Evolutionary conservation across 2,888 invertebrate genomes (phyloP), one percentile per base, ranked within the genome.

Genomic region (Lasioglossum leucozonium): DNA sequence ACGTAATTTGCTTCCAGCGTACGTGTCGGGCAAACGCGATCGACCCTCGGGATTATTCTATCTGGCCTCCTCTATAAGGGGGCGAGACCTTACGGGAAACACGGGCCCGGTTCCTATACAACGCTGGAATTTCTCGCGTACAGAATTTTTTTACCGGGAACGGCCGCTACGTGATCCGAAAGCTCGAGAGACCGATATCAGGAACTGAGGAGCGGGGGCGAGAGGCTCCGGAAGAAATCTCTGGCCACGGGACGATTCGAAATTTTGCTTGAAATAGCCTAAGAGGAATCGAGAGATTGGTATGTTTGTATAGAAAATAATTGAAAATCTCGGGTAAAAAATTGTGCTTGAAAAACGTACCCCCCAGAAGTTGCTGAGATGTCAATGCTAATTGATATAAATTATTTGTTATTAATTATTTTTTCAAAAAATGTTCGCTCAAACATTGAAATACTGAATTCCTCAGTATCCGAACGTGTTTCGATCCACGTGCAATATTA

Each of bases 81-180:
- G 62, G 30, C 62, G 62, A 62, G 62, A 62, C 62, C 30, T 62
- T 62, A 62, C 62, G 62, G 62, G 62, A 62, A 62, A 62, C 62
- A 34, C 65, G 65, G 26, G 8, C 65, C 65, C n/a, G n/a, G 30
- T 51, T 34, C 34, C 65, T 34, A 18, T 65, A 34, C 34, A 65
- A 8, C 5, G 62, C 30, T 51, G 69, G 51, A 65, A 42, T 51
- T 58, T 47, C 13, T 47, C 44, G 55, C 65, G 74, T 55, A 71
- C 44, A 72, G 62, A 58, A 78, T 75, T 55, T 76, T 76, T 72
- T 51, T n/a, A 75, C 18, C 73, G 77, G 40, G 72, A 77, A 55
- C 72, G 40, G 16, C 30, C 71, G 11, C 40, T 71, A 81, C 89
- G 89, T 87, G 87, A 89, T 77, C 37, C 81, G 87, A 87, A 87